Base-by-base conservation (phyloP, 2,888 invertebrate species). In the Epistrophella euchroma region DNA sequence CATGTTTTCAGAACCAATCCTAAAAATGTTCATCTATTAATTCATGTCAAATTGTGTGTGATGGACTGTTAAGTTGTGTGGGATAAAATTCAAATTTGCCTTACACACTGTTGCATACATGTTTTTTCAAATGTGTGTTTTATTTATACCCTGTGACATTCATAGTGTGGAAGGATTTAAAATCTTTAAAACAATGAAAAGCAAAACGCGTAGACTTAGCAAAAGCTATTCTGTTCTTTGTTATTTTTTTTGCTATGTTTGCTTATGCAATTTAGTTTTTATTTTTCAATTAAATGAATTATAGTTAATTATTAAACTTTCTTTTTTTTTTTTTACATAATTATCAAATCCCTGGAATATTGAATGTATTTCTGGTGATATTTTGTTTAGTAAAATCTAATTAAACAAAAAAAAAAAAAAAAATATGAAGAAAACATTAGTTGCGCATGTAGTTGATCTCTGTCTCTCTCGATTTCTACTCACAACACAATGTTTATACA, bases 371-470 rank as follows among this genome's bases (percentile, higher is more conserved):
- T 68, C 56, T 78, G 40, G 60, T 64, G 43, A 70, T 64, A 60
- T 72, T 47, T 72, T 62, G 19, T 68, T 70, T 78, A 83, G 81
- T 43, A 78, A 76, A 70, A 74, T 22, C 4, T 40, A 66, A 75
- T 52, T 4, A 28, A n/a, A n/a, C n/a, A n/a, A n/a, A n/a, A n/a
- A n/a, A 25, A 55, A 52, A 17, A 75, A 79, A 75, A 56, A 80
- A 77, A 80, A 74, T 62, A 81, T 77, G 45, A 60, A 58, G 58
- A 64, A 56, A 85, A 79, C 37, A 88, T 86, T 83, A 84, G 82
- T 72, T 88, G 80, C 86, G 80, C 82, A 82, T 82, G 86, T 86
- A 86, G 86, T 78, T 86, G 86, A 86, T 86, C 86, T 86, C 86
- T 82, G 82, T 86, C 82, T 86, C 86, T 86, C 82, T 74, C 88